Base-by-base conservation (phyloP, 2,113 vertebrate genomes). In the Climacteris rufus region DNA sequence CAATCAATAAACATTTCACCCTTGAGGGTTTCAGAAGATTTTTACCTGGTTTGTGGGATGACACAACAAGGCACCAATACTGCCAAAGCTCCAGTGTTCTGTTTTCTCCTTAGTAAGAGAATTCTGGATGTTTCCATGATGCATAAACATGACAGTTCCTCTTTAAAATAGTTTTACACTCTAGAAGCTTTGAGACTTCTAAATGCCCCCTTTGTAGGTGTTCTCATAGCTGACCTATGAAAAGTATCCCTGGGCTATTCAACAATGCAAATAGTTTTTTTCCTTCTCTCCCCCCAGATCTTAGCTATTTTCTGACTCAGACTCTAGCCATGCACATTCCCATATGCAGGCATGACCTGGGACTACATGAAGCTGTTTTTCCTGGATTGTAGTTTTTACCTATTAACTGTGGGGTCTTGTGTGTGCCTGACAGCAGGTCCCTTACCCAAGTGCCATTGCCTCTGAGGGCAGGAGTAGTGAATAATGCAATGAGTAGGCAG, bases 311-410 rank as follows among this genome's bases (percentile, higher is more conserved):
- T 59, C 31, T 90, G 83, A 57, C 56, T 89, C 52, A 54, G 44
- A 44, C 0, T 8, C 44, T 42, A 63, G 63, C 28, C 0, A 0
- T 22, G 35, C 28, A 7, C 2, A 10, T 83, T 54, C 27, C 69
- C 24, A 33, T 1, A 1, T 0, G 0, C 25, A 63, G 57, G 15
- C 18, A 9, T 47, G 45, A 61, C 31, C 33, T 39, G 39, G 49
- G 61, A 45, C 28, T 45, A 11, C 5, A 3, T 27, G 39, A 35
- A 70, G 28, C 20, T 94, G 45, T 23, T 10, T 1, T 35, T 94
- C 72, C 44, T 14, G 4, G 8, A 19, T 61, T 30, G 31, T 40
- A 37, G 28, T 27, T 74, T 42, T 79, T 65, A 9, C 11, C 27
- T 88, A 2, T 23, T 33, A 59, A 22, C 14, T 42, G 6, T 22